Conservation (phyloP, 2,797 vertebrate species). For the Botia kubotai region DNA sequence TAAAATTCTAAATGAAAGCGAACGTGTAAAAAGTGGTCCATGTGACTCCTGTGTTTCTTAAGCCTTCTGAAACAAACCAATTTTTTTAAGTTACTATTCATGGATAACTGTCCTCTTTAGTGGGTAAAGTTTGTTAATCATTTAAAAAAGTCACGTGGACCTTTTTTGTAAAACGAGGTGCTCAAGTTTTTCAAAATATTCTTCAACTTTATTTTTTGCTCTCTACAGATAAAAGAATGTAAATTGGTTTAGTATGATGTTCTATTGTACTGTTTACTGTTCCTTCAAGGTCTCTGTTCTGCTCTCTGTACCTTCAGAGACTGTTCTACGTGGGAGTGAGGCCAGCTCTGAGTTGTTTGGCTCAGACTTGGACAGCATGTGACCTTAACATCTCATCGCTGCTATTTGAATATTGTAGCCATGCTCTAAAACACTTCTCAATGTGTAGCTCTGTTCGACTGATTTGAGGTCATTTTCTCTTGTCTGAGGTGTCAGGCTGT, state of each 20-base stretch:
- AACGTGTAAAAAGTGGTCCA: not conserved
- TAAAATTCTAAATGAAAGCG: not conserved
- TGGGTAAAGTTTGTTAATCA: too few species aligned
- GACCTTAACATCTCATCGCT: slow-evolving; percentile 20
- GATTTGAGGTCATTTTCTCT: slow-evolving; percentile 41
- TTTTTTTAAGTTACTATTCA: too few species aligned
- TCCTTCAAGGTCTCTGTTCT: slow-evolving; percentile 28
- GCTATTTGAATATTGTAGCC: slow-evolving; percentile 17
- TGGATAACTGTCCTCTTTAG: too few species aligned
- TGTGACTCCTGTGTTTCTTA: too few species aligned
- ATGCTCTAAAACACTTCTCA: slow-evolving; percentile 33
- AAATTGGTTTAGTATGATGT: too few species aligned
- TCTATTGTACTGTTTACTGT: not conserved
- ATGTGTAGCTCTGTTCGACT: slow-evolving; percentile 23
- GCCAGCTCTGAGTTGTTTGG: not conserved
- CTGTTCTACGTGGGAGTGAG: slow-evolving; percentile 25
- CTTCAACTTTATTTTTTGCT: too few species aligned
- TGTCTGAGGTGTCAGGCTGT: slow-evolving; percentile 6
- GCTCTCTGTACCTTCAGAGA: slow-evolving; percentile 24
- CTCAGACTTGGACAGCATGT: not conserved
- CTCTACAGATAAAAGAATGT: too few species aligned
- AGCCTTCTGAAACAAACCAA: too few species aligned
- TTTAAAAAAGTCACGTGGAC: too few species aligned
- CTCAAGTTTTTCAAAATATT: too few species aligned
- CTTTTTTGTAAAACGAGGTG: too few species aligned